Base-by-base conservation (phyloP, 2,113 vertebrate genomes). In the Brachyhypopomus gauderio region DNA sequence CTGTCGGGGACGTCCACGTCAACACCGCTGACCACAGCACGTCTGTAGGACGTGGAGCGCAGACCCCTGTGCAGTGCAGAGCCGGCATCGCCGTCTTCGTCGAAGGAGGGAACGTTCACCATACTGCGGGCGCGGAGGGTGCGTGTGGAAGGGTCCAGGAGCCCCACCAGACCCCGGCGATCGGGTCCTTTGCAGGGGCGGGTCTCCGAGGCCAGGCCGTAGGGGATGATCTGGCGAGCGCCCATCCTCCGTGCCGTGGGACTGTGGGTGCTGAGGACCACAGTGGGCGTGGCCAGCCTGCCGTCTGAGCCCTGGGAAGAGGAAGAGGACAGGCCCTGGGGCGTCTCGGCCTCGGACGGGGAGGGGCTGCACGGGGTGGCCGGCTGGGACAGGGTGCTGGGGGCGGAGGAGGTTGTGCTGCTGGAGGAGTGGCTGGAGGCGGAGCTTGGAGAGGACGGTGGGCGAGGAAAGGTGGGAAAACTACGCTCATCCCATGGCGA, bases 1-100 rank as follows among this genome's bases (percentile, higher is more conserved):
- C 86, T 64, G 0, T 75, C n/a, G 0, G 82, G 30, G 0, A 48
- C 84, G 56, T 96, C 95, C 3, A 91, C 75, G 11, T 97, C 96
- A 20, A 96, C 87, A 3, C 95, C 96, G 20, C 95, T 98, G 27
- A 96, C 96, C 81, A 98, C 95, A 0, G 97, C 98, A n/a, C 93
- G 92, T 80, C 97, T 93, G 62, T 99, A 99, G 0, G 98, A 99
- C 0, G 96, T 99, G 25, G 95, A 97, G 82, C 98, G 91, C 86
- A 98, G 89, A 8, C 95, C 95, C 25, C 97, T 90, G 38, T 88
- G 88, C 38, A 97, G 88, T 0, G 95, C 96, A 0, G 94, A 92
- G 55, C 92, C 94, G 22, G 94, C 71, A 7, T 94, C 95, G 0
- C 83, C 88, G 0, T 96, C 94, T 0, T 92, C 92, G 0, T 3